A percentile compares a stretch with the other conserved stretches of the same genome.
Evolutionary conservation across 2,888 invertebrate species (phyloP).

Genomic region (Tachina grossa): DNA sequence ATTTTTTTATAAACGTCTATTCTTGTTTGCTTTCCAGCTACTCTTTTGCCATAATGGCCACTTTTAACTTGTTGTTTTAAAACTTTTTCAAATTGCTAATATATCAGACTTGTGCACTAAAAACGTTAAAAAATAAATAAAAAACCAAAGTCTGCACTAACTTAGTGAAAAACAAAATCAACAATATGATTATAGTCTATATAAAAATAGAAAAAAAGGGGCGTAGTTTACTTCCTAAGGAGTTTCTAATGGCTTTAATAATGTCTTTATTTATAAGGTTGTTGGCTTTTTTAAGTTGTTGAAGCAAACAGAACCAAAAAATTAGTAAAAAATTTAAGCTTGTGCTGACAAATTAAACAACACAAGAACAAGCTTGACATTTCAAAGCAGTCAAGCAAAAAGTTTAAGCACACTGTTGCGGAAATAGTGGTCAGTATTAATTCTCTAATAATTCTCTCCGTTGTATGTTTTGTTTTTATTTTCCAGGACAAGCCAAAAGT

Average conservation of each 20-base stretch:
- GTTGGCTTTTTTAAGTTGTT: constrained; percentile 53
- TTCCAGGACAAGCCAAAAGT: background rate
- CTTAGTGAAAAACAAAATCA: constrained; percentile 32
- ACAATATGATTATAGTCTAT: constrained; percentile 40
- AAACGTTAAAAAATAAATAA: constrained; percentile 1
- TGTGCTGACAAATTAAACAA: constrained; percentile 50
- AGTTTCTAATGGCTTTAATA: constrained; percentile 57
- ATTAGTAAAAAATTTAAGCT: constrained; percentile 11
- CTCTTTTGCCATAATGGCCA: constrained; percentile 57
- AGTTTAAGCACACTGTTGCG: background rate
- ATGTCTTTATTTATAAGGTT: constrained; percentile 62
- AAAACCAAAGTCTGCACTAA: background rate
- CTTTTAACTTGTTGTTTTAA: constrained; percentile 69
- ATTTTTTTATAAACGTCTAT: constrained; percentile 35
- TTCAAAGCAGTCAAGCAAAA: constrained; percentile 17
- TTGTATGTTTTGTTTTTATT: background rate
- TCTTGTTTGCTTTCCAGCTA: constrained; percentile 45
- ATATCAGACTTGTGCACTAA: constrained; percentile 47
- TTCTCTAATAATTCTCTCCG: background rate
- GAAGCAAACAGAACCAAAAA: background rate
- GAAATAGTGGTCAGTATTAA: background rate
- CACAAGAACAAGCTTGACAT: background rate
- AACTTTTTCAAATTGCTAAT: constrained; percentile 65
- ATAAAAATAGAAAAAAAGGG: constrained; percentile 19
- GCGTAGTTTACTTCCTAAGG: constrained; percentile 46